These are phyloP conservation scores for Vultur gryphus DNA, from an alignment of 2,797 vertebrate species.

Conservation along the genomic window DNA sequence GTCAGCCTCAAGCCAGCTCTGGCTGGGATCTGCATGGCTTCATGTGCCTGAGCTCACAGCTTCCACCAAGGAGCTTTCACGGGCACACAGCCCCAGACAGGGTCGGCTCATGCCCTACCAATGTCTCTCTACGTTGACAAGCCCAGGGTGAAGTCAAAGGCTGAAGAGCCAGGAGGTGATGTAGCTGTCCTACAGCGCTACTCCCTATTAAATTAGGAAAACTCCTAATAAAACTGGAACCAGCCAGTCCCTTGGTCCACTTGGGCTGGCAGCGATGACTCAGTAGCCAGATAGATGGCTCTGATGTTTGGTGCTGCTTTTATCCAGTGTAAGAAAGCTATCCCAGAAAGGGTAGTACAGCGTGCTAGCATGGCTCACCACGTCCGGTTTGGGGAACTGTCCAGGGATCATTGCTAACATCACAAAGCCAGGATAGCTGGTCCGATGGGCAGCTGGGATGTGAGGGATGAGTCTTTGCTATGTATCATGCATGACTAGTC, in stretches of 20 bases:
- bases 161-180: not conserved
- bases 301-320: not conserved
- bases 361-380: not conserved
- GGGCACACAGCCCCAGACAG: not conserved
- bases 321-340: not conserved
- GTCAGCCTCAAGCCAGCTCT: not conserved
- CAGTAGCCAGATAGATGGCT: rapidly evolving
- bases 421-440: not conserved
- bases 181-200: not conserved
- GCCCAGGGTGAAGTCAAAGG: not conserved
- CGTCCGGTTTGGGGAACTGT: rapidly evolving
- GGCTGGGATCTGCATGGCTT: not conserved
- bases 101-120: not conserved
- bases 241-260: no score
- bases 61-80: not conserved
- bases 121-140: not conserved
- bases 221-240: not conserved
- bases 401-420: not conserved
- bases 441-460: not conserved
- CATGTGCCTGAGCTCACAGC: not conserved
- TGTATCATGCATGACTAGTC: not conserved
- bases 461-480: not conserved
- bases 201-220: not conserved
- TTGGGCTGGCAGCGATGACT: not conserved
- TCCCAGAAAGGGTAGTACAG: not conserved